These are phyloP conservation scores for Propithecus deckenii DNA, from an alignment of 2,797 vertebrate genomes.

Conservation along the genomic window DNA sequence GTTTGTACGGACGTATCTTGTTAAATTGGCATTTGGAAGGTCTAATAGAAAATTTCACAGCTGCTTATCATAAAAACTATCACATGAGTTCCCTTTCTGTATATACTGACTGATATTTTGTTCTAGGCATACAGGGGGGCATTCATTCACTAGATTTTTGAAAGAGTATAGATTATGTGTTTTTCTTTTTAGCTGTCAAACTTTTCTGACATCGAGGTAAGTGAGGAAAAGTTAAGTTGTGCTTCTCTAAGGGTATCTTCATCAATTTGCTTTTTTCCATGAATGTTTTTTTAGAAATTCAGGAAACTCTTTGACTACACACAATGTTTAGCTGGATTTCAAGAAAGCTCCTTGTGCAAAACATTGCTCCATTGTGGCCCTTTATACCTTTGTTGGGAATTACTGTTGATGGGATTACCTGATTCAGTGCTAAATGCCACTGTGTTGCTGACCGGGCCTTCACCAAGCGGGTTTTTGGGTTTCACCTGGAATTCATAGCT, in stretches of 20 bases:
- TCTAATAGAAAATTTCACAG: background rate
- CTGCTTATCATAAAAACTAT: background rate
- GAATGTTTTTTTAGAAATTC: background rate
- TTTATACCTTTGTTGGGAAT: background rate
- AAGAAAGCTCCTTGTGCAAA: background rate
- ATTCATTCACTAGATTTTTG: background rate
- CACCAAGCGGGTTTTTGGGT: conserved; percentile 93
- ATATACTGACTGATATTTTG: background rate
- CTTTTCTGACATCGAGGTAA: background rate
- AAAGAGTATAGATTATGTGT: background rate
- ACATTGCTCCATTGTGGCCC: background rate
- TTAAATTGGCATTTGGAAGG: background rate
- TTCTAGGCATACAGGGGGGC: background rate
- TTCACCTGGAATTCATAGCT: conserved; percentile 97
- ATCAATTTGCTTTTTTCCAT: background rate
- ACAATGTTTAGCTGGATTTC: background rate
- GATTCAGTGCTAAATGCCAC: conserved; percentile 97
- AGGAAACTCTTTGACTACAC: background rate
- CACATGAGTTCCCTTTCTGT: background rate
- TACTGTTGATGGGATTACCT: conserved; percentile 85
- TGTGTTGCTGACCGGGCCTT: conserved; percentile 91
- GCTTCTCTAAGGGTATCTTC: background rate
- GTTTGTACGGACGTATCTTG: background rate
- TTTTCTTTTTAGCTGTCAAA: background rate
- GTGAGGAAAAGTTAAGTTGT: background rate